Base-by-base conservation (phyloP, 1,140 invertebrate species). In the Papilio glaucus region DNA sequence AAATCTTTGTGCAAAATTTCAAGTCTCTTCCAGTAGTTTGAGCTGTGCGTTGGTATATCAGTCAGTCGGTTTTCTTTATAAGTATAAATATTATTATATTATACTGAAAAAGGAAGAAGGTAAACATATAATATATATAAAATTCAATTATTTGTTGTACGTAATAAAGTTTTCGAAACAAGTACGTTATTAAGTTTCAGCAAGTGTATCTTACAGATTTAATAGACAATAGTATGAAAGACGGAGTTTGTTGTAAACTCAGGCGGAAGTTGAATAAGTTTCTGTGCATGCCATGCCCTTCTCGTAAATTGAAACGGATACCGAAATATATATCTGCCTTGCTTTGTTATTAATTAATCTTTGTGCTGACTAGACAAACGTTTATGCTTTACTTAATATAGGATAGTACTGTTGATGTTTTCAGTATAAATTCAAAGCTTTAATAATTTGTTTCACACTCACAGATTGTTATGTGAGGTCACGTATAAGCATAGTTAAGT, bases 241-340 rank as follows among this genome's bases (percentile, higher is more conserved):
- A 87, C 77, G 69, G 82, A 89, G 86, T 89, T 89, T 87, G 83
- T 85, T 85, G 85, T 81, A 82, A 88, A 89, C 85, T 88, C 82
- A 71, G 84, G 71, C 80, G 71, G 73, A 73, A 84, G 79, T 89
- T 84, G 84, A 79, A 81, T 85, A 87, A 89, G 87, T 86, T 86
- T 85, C 81, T 80, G 78, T 80, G 77, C 78, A 81, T 80, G 81
- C 74, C 78, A 79, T 80, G 81, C 74, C 82, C 81, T 85, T 82
- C 79, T 80, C 83, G 81, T 82, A 87, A 89, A 89, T 88, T 90
- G 85, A 88, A 90, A 90, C 85, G 80, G 84, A 85, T 85, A 85
- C 81, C 77, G 79, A 87, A 88, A 85, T 86, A 85, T 72, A 62
- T 69, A 49, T 80, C 76, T 53, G 74, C 75, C 75, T 83, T 81